A percentile compares a stretch with the other conserved stretches of the same genome.
Conservation (phyloP, 1,140 invertebrate species). For the Dendroctonus valens region DNA sequence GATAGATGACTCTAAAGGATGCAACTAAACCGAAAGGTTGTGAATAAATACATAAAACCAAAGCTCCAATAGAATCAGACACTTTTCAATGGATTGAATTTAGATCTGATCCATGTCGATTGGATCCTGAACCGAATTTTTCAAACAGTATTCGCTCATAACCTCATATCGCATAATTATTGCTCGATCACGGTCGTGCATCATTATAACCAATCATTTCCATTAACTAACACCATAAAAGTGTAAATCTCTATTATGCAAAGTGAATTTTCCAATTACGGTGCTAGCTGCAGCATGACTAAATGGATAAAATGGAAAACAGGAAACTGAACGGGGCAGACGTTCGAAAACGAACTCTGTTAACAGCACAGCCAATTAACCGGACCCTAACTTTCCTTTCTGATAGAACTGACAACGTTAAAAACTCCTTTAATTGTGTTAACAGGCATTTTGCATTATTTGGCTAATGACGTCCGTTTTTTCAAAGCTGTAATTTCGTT, state of each 20-base stretch:
- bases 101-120: too few relatives aligned
- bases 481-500: neutral
- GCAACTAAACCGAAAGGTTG: too few relatives aligned
- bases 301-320: conserved; percentile 16
- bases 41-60: too few relatives aligned
- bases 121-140: too few relatives aligned
- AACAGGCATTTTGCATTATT: conserved; percentile 16
- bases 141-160: too few relatives aligned
- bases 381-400: conserved; percentile 17
- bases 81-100: too few relatives aligned
- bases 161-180: too few relatives aligned
- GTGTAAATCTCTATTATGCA: conserved; percentile 1
- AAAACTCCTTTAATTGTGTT: conserved; percentile 21
- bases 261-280: conserved; percentile 11
- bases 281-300: conserved; percentile 3
- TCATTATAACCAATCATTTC: too few relatives aligned
- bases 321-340: conserved; percentile 11
- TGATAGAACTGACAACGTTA: conserved; percentile 6
- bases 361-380: conserved; percentile 18
- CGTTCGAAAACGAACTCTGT: conserved; percentile 15
- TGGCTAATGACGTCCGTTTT: conserved; percentile 14
- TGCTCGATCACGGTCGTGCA: too few relatives aligned
- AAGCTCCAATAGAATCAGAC: too few relatives aligned
- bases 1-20: too few relatives aligned
- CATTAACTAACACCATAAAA: neutral